Evolutionary conservation across 2,797 vertebrate species (phyloP), one percentile per base, ranked within the genome.

Genomic region (Sparus aurata): DNA sequence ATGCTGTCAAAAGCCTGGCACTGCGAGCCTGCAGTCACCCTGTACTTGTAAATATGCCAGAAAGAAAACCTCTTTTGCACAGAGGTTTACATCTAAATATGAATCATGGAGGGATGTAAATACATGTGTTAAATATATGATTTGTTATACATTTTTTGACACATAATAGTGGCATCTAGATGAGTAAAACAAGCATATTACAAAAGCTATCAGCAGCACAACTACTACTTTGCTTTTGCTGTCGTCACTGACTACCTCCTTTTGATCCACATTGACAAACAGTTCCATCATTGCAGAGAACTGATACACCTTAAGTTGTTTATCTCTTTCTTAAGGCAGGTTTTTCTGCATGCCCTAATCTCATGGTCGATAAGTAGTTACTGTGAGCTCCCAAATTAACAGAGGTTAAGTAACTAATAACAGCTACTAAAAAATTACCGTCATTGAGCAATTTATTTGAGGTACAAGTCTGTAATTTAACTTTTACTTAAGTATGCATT

Each of bases 11-110:
- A 88, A 67, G 22, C 63, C 78, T 89, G 69, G 80, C 83, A 85
- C 53, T 46, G 22, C 59, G 79, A 65, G 63, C 57, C 83, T 72
- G 69, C 71, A 64, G 64, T 76, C 77, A 83, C 79, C 77, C 77
- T 69, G 58, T 30, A 49, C 67, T 85, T 81, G 79, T 90, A 83
- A 92, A 91, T 80, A 79, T 80, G 80, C 77, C 88, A 90, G 67
- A 49, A 79, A 79, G 59, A 63, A 71, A 82, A 79, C 22, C 43
- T 77, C 52, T 53, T 67, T 76, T 60, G 22, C 61, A 52, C 57
- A 38, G 16, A 12, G n/a, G 27, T 86, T 85, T 74, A 72, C 30
- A 77, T 64, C 23, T 61, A 67, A 84, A 86, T 60, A 75, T 73
- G 34, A 73, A 75, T 76, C 20, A 77, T 70, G 60, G 8, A 30